These are phyloP conservation scores for Rhinopomastus cyanomelas DNA, from an alignment of 2,113 vertebrate genomes.

Conservation along the genomic window DNA sequence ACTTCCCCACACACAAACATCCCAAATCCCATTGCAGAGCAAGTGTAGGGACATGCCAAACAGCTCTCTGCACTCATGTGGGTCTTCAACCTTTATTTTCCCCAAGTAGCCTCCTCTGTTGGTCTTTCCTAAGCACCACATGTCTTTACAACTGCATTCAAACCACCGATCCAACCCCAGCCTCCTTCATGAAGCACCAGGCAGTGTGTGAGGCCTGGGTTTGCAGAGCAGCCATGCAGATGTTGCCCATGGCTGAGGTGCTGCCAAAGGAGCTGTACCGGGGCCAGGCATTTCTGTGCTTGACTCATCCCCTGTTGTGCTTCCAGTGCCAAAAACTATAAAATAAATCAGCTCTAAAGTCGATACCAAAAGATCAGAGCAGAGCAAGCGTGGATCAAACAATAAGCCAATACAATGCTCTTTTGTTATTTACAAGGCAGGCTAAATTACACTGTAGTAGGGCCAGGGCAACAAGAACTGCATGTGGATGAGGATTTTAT, in stretches of 20 bases:
- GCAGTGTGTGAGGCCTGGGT: neutral
- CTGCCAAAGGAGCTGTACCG: neutral
- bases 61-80: rapidly evolving
- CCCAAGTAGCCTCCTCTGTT: neutral
- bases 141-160: neutral
- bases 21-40: neutral
- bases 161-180: neutral
- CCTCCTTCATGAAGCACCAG: neutral
- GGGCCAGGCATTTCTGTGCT: rapidly evolving
- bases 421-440: neutral
- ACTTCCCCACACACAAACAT: neutral
- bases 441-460: neutral
- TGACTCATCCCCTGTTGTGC: neutral
- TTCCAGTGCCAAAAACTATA: neutral
- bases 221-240: neutral
- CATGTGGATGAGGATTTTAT: neutral
- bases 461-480: neutral
- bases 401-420: neutral
- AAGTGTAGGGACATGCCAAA: neutral
- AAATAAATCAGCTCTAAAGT: neutral
- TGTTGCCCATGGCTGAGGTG: rapidly evolving
- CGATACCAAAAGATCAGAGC: neutral
- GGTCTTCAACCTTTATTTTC: neutral
- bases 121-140: neutral
- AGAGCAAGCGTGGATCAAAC: neutral